Conservation (phyloP, 64 coral and sea anemone species). For the Orbicella faveolata region DNA sequence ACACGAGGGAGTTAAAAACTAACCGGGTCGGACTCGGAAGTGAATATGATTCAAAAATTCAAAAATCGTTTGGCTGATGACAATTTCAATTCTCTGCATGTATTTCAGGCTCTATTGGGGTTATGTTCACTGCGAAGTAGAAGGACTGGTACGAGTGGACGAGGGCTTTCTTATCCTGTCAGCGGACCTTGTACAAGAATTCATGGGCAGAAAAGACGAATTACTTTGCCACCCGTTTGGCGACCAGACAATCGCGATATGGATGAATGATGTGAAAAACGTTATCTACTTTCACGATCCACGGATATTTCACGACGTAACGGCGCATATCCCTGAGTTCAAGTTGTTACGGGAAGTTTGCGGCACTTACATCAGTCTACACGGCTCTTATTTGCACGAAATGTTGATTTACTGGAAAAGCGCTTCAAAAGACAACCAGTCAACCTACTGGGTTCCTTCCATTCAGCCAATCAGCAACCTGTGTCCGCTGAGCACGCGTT, state of each 20-base stretch:
- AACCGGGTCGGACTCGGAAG: too few species aligned
- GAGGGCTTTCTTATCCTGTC: slow-evolving; percentile 88
- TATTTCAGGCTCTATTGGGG: slow-evolving; percentile 89
- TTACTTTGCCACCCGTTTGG: slow-evolving; percentile 94
- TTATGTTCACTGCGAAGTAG: slow-evolving; percentile 74
- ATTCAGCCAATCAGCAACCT: slow-evolving; percentile 73
- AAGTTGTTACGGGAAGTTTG: slow-evolving; percentile 67
- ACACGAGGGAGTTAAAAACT: too few species aligned
- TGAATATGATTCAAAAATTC: too few species aligned
- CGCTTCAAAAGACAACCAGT: slow-evolving; percentile 36
- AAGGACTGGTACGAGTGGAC: slow-evolving; percentile 84
- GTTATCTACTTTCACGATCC: slow-evolving; percentile 86
- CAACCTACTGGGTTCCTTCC: slow-evolving; percentile 72
- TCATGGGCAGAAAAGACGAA: slow-evolving; percentile 58
- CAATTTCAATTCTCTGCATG: background rate
- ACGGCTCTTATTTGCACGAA: slow-evolving; percentile 84
- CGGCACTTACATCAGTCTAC: slow-evolving; percentile 70
- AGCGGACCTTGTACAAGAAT: slow-evolving; percentile 65
- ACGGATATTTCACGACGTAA: slow-evolving; percentile 70
- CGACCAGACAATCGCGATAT: slow-evolving; percentile 86
- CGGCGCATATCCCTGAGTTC: slow-evolving; percentile 65
- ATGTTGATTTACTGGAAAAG: slow-evolving; percentile 85
- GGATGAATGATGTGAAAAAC: slow-evolving; percentile 85
- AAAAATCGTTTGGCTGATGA: too few species aligned
- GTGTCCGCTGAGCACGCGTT: slow-evolving; percentile 71